Evolutionary conservation across 2,113 vertebrate species (phyloP).

Genomic region (Uria aalge): DNA sequence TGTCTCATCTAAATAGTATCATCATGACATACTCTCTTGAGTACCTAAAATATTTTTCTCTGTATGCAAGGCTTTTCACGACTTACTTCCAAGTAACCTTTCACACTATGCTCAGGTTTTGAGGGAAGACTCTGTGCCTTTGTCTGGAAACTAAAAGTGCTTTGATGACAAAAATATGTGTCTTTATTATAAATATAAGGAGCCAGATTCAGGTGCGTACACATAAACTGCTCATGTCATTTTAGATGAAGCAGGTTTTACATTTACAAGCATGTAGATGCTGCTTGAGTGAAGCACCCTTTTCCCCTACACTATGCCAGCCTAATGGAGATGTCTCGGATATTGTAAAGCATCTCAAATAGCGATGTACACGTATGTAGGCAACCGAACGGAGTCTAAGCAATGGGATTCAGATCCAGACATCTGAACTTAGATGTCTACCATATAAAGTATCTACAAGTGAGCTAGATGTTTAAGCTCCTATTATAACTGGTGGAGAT

Average conservation of each 20-base stretch:
- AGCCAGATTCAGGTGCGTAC: neutral
- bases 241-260: neutral
- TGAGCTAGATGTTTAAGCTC: neutral
- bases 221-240: neutral
- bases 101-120: neutral
- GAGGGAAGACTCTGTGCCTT: neutral
- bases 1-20: neutral
- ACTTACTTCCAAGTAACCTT: neutral
- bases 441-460: neutral
- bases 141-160: neutral
- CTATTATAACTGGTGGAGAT: neutral
- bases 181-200: neutral
- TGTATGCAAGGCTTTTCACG: neutral
- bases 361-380: neutral
- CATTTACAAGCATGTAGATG: neutral
- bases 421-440: neutral
- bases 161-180: neutral
- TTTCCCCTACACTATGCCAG: neutral
- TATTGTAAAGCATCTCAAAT: neutral
- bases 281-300: neutral
- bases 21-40: neutral
- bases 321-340: neutral
- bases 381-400: neutral
- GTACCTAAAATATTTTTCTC: neutral
- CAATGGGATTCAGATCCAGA: neutral